Evolutionary conservation across 2,113 vertebrate species (phyloP).

Genomic region (Oryzias javanicus): DNA sequence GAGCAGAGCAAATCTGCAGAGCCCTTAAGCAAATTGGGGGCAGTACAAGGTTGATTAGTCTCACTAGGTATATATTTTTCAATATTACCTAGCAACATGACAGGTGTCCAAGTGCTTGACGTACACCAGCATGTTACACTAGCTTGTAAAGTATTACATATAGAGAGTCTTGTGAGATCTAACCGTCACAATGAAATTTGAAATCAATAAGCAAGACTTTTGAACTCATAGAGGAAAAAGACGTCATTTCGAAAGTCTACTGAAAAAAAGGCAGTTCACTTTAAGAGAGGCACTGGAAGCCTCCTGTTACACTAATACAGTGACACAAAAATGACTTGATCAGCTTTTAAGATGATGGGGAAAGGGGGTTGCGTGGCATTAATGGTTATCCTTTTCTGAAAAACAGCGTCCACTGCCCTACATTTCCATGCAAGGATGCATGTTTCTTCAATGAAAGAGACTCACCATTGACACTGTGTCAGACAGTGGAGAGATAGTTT

Average conservation of each 20-base stretch:
- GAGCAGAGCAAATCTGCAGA: constrained; percentile 39
- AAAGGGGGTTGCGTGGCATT: constrained; percentile 21
- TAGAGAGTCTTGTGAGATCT: no score
- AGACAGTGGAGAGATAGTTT: constrained; percentile 13
- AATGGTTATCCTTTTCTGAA: constrained; percentile 25
- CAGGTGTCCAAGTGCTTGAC: constrained; percentile 30
- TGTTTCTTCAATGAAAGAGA: constrained; percentile 39
- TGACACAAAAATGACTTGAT: constrained; percentile 37
- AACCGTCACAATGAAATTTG: no score
- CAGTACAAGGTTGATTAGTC: constrained; percentile 27
- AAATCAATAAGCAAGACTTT: no score
- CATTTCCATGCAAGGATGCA: constrained; percentile 46
- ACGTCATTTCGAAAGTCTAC: background rate
- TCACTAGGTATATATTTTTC: constrained; percentile 35
- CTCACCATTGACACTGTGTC: constrained; percentile 13
- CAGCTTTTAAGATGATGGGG: constrained; percentile 19
- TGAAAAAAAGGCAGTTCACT: background rate
- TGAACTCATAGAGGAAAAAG: background rate
- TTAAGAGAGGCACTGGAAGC: background rate
- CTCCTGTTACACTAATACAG: constrained; percentile 27
- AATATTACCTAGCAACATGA: constrained; percentile 38
- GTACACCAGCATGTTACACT: constrained; percentile 43
- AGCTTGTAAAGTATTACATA: constrained; percentile 29
- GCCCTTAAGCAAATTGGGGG: constrained; percentile 30
- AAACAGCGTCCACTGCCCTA: constrained; percentile 38